phyloP scores from a whole-genome alignment of 35 echinoderm and acorn worm genomes.

The Patiria miniata region DNA sequence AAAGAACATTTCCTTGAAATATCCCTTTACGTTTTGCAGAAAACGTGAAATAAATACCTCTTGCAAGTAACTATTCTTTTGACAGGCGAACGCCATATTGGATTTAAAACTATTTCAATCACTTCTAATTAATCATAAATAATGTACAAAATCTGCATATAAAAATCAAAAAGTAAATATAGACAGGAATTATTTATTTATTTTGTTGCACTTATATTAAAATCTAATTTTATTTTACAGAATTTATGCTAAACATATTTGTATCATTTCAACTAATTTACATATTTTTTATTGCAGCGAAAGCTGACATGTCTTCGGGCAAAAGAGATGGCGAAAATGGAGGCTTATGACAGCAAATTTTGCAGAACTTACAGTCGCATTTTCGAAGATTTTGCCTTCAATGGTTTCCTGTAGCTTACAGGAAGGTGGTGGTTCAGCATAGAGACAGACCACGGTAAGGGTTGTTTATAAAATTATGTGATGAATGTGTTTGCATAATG shows the following conservation, averaged over 20 bases:
- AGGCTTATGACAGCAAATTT: conserved; percentile 7
- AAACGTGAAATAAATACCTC: conserved; percentile 41
- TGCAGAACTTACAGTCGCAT: not conserved
- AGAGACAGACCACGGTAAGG: not conserved
- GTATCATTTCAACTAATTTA: not conserved
- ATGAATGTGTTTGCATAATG: too few relatives aligned
- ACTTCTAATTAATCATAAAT: not conserved
- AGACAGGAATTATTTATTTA: not conserved
- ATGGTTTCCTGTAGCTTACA: not conserved
- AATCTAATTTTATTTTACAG: not conserved
- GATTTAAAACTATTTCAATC: not conserved
- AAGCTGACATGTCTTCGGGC: conserved; percentile 3
- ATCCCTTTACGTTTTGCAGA: not conserved
- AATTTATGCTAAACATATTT: too few relatives aligned
- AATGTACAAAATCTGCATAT: too few relatives aligned
- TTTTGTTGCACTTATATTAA: not conserved
- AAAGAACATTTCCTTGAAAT: too few relatives aligned
- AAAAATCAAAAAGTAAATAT: not conserved
- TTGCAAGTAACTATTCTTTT: conserved; percentile 63
- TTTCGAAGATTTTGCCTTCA: not conserved
- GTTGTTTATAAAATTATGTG: not conserved
- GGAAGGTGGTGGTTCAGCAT: not conserved
- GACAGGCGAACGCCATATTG: conserved; percentile 70
- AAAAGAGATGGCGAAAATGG: not conserved
- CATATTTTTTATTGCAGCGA: conserved; percentile 12